Percentiles rank a stretch among this genome's conserved stretches.
Evolutionary conservation across 1,140 invertebrate genomes (phyloP).

Genomic region (Aradophagus sp.): DNA sequence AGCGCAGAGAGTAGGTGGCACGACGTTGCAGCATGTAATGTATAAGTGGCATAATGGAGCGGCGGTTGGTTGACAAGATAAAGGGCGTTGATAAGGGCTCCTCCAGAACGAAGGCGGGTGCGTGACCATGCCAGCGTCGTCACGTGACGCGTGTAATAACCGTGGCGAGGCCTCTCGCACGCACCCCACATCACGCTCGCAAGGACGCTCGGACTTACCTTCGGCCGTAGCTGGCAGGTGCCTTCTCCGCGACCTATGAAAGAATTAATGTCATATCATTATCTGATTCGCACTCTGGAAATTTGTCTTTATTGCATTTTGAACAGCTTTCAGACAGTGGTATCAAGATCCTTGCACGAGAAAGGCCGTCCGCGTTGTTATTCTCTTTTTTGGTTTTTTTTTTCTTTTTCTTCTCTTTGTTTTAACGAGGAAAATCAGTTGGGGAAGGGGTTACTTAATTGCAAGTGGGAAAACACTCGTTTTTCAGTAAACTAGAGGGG

Average conservation of each 20-base stretch:
- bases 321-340: slow-evolving; percentile 24
- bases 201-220: slow-evolving; percentile 48
- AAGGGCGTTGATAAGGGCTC: slow-evolving; percentile 70
- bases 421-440: too few species aligned
- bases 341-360: slow-evolving; percentile 40
- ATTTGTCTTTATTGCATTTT: slow-evolving; percentile 58
- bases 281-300: slow-evolving; percentile 55
- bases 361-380: not conserved
- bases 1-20: slow-evolving; percentile 57
- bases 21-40: slow-evolving; percentile 54
- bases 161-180: slow-evolving; percentile 70
- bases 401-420: too few species aligned
- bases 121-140: slow-evolving; percentile 67
- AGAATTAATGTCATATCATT: slow-evolving; percentile 56
- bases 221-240: slow-evolving; percentile 41
- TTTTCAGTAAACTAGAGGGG: too few species aligned
- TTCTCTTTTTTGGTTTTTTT: too few species aligned
- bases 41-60: slow-evolving; percentile 71
- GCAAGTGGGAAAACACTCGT: too few species aligned
- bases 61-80: slow-evolving; percentile 72
- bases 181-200: slow-evolving; percentile 58
- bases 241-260: slow-evolving; percentile 53
- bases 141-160: slow-evolving; percentile 75
- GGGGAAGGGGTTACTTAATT: too few species aligned
- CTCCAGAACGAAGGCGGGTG: slow-evolving; percentile 62